Evolutionary conservation across 2,113 vertebrate genomes (phyloP).

Genomic region (Microtus oregoni): DNA sequence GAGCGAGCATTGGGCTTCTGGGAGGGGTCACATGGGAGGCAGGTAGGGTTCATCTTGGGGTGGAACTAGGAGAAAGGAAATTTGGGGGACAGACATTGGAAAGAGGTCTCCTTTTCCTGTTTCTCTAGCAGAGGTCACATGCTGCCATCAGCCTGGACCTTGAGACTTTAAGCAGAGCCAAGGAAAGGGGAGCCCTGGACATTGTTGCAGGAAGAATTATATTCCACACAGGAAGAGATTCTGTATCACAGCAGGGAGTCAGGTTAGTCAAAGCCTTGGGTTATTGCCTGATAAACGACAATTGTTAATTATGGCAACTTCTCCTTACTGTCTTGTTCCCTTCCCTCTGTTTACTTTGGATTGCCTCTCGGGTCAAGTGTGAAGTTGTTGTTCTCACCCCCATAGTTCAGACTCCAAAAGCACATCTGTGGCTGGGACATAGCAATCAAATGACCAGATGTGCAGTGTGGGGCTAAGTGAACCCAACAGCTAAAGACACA

Average conservation of each 20-base stretch:
- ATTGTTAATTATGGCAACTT: constrained; percentile 49
- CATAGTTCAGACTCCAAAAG: neutral
- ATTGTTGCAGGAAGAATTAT: neutral
- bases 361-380: constrained; percentile 60
- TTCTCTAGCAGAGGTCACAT: neutral
- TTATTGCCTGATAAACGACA: constrained; percentile 53
- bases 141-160: neutral
- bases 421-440: constrained; percentile 45
- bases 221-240: constrained; percentile 41
- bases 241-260: constrained; percentile 64
- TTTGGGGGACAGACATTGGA: neutral
- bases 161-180: neutral
- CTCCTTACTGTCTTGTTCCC: constrained; percentile 56
- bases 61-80: neutral
- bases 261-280: constrained; percentile 73
- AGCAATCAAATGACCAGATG: constrained; percentile 43
- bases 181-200: neutral
- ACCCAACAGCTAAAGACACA: constrained; percentile 8
- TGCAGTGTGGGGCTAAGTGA: neutral
- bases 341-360: constrained; percentile 74
- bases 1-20: neutral
- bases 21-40: neutral
- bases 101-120: neutral
- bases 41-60: neutral
- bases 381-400: constrained; percentile 67